phyloP scores from a whole-genome alignment of 1,140 invertebrate species.

The Drosophila yakuba region DNA sequence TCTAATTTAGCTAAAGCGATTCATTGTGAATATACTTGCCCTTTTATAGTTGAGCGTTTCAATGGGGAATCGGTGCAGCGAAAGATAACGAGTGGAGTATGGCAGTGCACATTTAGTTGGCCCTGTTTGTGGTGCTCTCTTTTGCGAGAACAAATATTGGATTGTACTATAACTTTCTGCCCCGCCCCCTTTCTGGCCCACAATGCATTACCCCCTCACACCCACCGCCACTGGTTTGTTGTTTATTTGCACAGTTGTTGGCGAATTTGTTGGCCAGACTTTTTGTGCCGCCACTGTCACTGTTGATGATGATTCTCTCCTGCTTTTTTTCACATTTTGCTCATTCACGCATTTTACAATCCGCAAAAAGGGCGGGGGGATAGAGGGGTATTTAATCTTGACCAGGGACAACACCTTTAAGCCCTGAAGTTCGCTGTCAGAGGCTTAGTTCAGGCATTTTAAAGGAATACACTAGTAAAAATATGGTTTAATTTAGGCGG shows the following conservation, averaged over 20 bases:
- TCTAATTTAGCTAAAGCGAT: conserved; percentile 43
- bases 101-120: conserved; percentile 35
- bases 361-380: not conserved
- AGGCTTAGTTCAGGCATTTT: not conserved
- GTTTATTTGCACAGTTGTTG: conserved; percentile 78
- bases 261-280: conserved; percentile 65
- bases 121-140: conserved; percentile 59
- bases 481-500: not conserved
- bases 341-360: conserved; percentile 48
- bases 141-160: conserved; percentile 68
- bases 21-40: conserved; percentile 34
- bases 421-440: conserved; percentile 13
- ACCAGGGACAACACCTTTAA: conserved; percentile 37
- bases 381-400: conserved; percentile 35
- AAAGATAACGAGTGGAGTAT: conserved; percentile 9
- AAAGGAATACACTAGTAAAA: conserved; percentile 7
- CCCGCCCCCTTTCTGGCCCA: conserved; percentile 2
- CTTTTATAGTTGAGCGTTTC: conserved; percentile 10
- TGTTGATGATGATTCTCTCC: conserved; percentile 29
- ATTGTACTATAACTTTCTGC: conserved; percentile 27
- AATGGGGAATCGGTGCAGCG: not conserved
- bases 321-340: conserved; percentile 20
- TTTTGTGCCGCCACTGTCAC: conserved; percentile 28
- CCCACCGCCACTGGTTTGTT: conserved; percentile 14
- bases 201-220: conserved; percentile 3